A percentile compares a stretch with the other conserved stretches of the same genome.
phyloP scores from a whole-genome alignment of 2,888 invertebrate species.

The Drosophila neotestacea region DNA sequence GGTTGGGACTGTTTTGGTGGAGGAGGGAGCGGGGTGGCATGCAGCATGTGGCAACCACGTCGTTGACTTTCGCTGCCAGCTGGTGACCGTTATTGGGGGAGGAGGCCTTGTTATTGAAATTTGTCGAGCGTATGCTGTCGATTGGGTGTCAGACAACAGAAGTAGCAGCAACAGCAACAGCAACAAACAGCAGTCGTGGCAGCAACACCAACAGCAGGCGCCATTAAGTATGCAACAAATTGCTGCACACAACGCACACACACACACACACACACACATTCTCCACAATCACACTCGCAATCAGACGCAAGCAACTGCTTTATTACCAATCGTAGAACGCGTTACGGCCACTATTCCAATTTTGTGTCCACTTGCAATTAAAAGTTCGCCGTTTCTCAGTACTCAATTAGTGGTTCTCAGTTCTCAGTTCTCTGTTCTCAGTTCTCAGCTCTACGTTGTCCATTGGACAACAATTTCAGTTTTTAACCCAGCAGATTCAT shows the following conservation, averaged over 20 bases:
- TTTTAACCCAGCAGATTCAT: neutral
- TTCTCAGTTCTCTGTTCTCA: neutral
- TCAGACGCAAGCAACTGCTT: slow-evolving; percentile 24
- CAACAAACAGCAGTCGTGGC: neutral
- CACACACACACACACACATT: neutral
- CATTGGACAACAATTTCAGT: neutral
- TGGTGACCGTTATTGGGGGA: slow-evolving; percentile 25
- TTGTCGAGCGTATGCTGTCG: slow-evolving; percentile 65
- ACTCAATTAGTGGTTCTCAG: neutral
- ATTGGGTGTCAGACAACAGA: slow-evolving; percentile 54
- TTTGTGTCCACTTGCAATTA: slow-evolving; percentile 23
- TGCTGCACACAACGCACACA: slow-evolving; percentile 36
- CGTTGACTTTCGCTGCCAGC: slow-evolving; percentile 44
- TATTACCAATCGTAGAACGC: slow-evolving; percentile 37
- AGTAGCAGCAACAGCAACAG: slow-evolving; percentile 7
- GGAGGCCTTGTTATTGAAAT: slow-evolving; percentile 64
- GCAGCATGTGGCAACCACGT: slow-evolving; percentile 32
- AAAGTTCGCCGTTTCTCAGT: neutral
- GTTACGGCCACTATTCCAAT: slow-evolving; percentile 15
- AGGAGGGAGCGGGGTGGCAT: neutral
- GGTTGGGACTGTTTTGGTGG: neutral
- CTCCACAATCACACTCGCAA: neutral
- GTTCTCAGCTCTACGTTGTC: neutral
- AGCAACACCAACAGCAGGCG: slow-evolving; percentile 8
- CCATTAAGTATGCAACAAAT: slow-evolving; percentile 68